Percentiles rank a stretch among this genome's conserved stretches.
Evolutionary conservation across 2,797 vertebrate genomes (phyloP).

Genomic region (Hydrocynus forskahlii): DNA sequence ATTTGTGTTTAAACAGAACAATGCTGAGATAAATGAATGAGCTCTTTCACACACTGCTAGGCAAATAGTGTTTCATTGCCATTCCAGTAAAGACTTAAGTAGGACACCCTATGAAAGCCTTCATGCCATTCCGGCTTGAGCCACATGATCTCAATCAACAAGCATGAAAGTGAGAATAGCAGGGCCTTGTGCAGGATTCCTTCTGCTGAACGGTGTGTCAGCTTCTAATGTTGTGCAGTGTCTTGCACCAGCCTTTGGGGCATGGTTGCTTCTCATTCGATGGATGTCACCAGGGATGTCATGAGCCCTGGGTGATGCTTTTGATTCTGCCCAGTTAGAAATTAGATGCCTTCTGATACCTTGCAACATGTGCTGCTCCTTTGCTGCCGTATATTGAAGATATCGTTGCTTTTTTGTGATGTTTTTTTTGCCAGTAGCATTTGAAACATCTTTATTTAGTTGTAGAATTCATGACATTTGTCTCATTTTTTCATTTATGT

Average conservation of each 20-base stretch:
- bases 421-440: background rate
- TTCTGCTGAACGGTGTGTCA: background rate
- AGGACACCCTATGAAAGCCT: background rate
- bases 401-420: too few species aligned
- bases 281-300: constrained; percentile 7
- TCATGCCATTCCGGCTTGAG: constrained; percentile 5
- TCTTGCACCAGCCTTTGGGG: background rate
- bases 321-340: background rate
- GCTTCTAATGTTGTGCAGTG: constrained; percentile 15
- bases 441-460: too few species aligned
- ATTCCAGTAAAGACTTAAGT: background rate
- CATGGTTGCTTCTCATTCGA: constrained; percentile 9
- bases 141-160: background rate
- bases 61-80: constrained; percentile 25
- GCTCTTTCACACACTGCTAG: constrained; percentile 22
- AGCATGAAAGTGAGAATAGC: constrained; percentile 2
- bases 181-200: background rate
- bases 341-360: constrained; percentile 2
- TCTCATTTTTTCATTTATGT: too few species aligned
- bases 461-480: background rate
- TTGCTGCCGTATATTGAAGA: background rate
- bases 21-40: constrained; percentile 34
- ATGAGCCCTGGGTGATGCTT: background rate
- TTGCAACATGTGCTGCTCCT: background rate
- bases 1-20: constrained; percentile 49